These are phyloP conservation scores for Cepaea nemoralis DNA, from an alignment of 1,140 invertebrate genomes.

Conservation along the genomic window DNA sequence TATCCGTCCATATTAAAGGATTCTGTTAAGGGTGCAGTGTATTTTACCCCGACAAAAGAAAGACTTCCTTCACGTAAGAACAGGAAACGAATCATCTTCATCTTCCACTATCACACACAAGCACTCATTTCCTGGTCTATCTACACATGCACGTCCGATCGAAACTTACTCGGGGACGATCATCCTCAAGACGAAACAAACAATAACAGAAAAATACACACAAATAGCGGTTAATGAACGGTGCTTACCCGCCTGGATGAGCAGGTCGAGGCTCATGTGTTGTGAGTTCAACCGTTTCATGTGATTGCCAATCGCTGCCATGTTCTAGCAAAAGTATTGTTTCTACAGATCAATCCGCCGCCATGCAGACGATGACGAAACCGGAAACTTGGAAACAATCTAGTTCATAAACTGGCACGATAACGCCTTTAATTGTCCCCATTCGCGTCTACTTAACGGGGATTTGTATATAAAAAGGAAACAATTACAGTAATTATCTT, in stretches of 20 bases:
- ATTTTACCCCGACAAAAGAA: too few species aligned
- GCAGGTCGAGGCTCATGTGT: slow-evolving; percentile 37
- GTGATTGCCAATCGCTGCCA: slow-evolving; percentile 32
- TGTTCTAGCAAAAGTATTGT: slow-evolving; percentile 36
- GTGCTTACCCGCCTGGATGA: slow-evolving; percentile 37
- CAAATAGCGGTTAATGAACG: not conserved
- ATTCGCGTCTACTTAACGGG: not conserved
- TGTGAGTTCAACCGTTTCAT: slow-evolving; percentile 27
- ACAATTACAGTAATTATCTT: too few species aligned
- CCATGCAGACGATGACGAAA: slow-evolving; percentile 27
- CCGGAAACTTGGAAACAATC: slow-evolving; percentile 36
- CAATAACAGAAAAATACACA: not conserved
- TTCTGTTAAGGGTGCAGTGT: too few species aligned
- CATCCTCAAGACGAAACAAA: not conserved
- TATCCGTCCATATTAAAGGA: too few species aligned
- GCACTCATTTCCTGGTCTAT: slow-evolving; percentile 2
- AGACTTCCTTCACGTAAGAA: too few species aligned
- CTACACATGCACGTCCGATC: not conserved
- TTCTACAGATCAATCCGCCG: slow-evolving; percentile 36
- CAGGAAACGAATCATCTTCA: not conserved
- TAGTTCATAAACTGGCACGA: not conserved
- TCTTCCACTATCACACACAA: not conserved
- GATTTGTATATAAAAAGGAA: too few species aligned
- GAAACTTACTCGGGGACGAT: not conserved
- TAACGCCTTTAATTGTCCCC: too few species aligned